Evolutionary conservation across 1,140 invertebrate genomes (phyloP).

Genomic region (Chlorops oryzae): DNA sequence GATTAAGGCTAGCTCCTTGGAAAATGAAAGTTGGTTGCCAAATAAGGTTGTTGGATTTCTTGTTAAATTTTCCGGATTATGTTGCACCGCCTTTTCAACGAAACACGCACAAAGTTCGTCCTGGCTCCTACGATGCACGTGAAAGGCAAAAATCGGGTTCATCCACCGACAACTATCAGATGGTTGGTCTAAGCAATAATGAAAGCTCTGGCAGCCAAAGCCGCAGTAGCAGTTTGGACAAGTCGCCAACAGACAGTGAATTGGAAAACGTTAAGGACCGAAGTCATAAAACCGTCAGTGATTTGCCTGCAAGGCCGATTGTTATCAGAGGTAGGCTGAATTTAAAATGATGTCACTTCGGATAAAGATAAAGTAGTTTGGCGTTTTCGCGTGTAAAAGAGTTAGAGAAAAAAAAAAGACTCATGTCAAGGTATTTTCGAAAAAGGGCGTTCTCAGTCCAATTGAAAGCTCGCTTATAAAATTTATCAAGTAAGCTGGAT

Average conservation of each 20-base stretch:
- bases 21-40: slow-evolving; percentile 36
- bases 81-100: slow-evolving; percentile 57
- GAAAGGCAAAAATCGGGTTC: slow-evolving; percentile 26
- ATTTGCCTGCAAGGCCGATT: slow-evolving; percentile 32
- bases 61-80: slow-evolving; percentile 40
- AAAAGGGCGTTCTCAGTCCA: too few species aligned
- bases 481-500: too few species aligned
- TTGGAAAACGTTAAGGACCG: slow-evolving; percentile 39
- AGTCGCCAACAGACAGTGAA: slow-evolving; percentile 36
- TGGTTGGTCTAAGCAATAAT: slow-evolving; percentile 35
- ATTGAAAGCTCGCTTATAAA: too few species aligned
- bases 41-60: slow-evolving; percentile 36
- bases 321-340: slow-evolving; percentile 26
- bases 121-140: slow-evolving; percentile 45
- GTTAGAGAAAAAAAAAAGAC: too few species aligned
- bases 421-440: too few species aligned
- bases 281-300: slow-evolving; percentile 39
- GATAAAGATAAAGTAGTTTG: too few species aligned
- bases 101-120: slow-evolving; percentile 59
- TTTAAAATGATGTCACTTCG: background rate
- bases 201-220: slow-evolving; percentile 33
- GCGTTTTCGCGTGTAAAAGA: too few species aligned
- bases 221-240: slow-evolving; percentile 33
- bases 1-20: slow-evolving; percentile 32
- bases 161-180: slow-evolving; percentile 37